Evolutionary conservation across 2,113 vertebrate genomes (phyloP).

Genomic region (Hydrochoerus hydrochaeris): DNA sequence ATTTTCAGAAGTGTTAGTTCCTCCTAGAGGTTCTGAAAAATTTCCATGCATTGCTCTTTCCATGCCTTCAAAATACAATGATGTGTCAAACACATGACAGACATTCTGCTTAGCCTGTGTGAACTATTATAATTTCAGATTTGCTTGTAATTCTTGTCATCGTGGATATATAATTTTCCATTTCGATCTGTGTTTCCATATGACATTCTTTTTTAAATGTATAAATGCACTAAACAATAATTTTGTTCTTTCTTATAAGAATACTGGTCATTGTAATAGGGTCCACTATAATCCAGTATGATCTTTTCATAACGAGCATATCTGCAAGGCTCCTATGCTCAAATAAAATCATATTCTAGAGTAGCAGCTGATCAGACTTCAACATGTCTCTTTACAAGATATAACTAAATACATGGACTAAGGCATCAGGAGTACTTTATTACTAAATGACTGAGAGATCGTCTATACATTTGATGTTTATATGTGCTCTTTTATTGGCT

Average conservation of each 20-base stretch:
- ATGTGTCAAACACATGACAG: not conserved
- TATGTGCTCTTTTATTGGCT: not conserved
- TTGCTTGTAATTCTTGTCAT: not conserved
- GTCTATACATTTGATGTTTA: not conserved
- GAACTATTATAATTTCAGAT: not conserved
- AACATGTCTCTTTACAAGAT: not conserved
- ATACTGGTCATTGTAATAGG: not conserved
- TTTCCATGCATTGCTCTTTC: not conserved
- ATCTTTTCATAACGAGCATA: not conserved
- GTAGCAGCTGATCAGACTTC: not conserved
- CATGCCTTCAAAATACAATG: not conserved
- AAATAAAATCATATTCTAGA: not conserved
- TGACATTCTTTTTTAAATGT: not conserved
- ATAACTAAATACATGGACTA: not conserved
- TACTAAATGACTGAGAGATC: not conserved
- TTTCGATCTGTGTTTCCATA: not conserved
- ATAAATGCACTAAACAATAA: not conserved
- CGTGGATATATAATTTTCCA: not conserved
- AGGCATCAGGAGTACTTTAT: not conserved
- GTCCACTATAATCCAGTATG: not conserved
- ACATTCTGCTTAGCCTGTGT: not conserved
- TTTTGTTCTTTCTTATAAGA: not conserved
- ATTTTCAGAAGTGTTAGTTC: not conserved
- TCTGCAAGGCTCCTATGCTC: not conserved
- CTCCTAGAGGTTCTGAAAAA: not conserved